These are phyloP conservation scores for Coelopa frigida DNA, from an alignment of 1,140 invertebrate species.

Conservation along the genomic window DNA sequence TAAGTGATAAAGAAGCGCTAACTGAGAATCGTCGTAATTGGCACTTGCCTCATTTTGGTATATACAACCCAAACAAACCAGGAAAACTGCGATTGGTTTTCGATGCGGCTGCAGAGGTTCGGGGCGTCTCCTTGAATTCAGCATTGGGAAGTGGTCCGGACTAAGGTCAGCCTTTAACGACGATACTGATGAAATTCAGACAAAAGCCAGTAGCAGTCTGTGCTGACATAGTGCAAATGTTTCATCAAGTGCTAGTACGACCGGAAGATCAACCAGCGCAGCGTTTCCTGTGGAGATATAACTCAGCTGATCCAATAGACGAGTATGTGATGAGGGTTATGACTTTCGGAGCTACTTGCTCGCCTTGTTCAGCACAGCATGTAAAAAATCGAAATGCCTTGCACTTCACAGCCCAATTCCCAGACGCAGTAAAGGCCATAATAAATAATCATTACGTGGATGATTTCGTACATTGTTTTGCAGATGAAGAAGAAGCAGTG, in stretches of 20 bases:
- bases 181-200: slow-evolving; percentile 8
- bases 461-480: slow-evolving; percentile 35
- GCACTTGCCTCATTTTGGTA: slow-evolving; percentile 34
- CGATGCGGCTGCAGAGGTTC: slow-evolving; percentile 23
- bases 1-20: slow-evolving; percentile 3
- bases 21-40: slow-evolving; percentile 19
- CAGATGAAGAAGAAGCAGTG: slow-evolving; percentile 19
- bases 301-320: neutral
- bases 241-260: slow-evolving; percentile 7
- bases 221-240: slow-evolving; percentile 12
- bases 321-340: slow-evolving; percentile 5
- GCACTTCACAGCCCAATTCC: slow-evolving; percentile 14
- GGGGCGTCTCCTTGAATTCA: neutral
- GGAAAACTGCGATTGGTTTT: slow-evolving; percentile 31
- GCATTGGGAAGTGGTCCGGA: slow-evolving; percentile 23
- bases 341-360: slow-evolving; percentile 11
- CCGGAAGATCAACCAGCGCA: slow-evolving; percentile 8
- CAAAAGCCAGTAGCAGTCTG: slow-evolving; percentile 3
- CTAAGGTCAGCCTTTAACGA: slow-evolving; percentile 1
- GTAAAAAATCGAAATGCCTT: slow-evolving; percentile 22
- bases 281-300: slow-evolving; percentile 12
- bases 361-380: slow-evolving; percentile 6
- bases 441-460: slow-evolving; percentile 34
- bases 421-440: slow-evolving; percentile 26
- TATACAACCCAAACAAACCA: slow-evolving; percentile 22